Percentiles rank a stretch among this genome's conserved stretches.
Evolutionary conservation across 1,140 invertebrate genomes (phyloP).

Genomic region (Melipona quadrifasciata): DNA sequence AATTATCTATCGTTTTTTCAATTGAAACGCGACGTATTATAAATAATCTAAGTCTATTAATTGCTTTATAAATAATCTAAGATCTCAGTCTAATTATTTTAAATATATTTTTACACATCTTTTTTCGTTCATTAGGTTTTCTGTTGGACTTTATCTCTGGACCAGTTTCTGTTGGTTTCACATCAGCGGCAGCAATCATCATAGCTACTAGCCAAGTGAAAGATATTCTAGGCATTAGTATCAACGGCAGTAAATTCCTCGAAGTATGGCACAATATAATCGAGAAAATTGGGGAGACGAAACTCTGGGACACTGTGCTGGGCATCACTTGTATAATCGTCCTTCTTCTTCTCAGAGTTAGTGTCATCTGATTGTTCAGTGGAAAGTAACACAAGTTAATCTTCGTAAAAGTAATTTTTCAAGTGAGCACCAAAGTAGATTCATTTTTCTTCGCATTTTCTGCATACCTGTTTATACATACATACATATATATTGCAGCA

Average conservation of each 20-base stretch:
- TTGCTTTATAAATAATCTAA: too few relatives aligned
- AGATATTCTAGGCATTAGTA: constrained; percentile 88
- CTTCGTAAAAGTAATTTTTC: neutral
- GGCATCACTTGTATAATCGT: constrained; percentile 86
- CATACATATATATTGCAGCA: neutral
- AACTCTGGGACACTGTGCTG: constrained; percentile 86
- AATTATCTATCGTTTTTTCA: neutral
- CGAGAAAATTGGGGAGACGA: constrained; percentile 86
- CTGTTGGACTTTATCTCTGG: constrained; percentile 95
- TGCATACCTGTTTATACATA: neutral
- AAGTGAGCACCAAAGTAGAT: neutral
- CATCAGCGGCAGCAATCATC: constrained; percentile 93
- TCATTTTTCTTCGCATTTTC: neutral
- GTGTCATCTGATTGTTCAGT: constrained; percentile 51
- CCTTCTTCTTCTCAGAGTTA: constrained; percentile 86
- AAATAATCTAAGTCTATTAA: too few relatives aligned
- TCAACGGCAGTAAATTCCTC: constrained; percentile 86
- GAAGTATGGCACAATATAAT: constrained; percentile 85
- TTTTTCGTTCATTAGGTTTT: constrained; percentile 85
- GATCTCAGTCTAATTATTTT: too few relatives aligned
- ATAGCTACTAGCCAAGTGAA: constrained; percentile 94
- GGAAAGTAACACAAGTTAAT: neutral
- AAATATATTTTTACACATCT: neutral
- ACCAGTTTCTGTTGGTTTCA: constrained; percentile 95
- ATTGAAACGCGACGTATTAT: neutral